A percentile compares a stretch with the other conserved stretches of the same genome.
Conservation (phyloP, 2,113 vertebrate genomes). For the Ptychochromis oligacanthus region DNA sequence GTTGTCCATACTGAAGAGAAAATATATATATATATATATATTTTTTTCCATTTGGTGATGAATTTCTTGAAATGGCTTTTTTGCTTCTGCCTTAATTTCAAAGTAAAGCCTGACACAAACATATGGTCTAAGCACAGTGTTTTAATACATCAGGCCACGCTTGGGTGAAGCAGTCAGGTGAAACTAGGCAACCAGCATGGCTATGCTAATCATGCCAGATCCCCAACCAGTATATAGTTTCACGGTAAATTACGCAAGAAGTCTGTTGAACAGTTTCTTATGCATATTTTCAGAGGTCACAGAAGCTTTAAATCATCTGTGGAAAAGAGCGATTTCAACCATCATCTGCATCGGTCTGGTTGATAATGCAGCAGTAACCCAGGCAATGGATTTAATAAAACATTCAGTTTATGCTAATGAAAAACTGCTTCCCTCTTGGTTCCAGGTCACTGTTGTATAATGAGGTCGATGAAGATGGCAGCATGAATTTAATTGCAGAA, state of each 20-base stretch:
- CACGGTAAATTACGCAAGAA: neutral
- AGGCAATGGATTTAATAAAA: constrained; percentile 48
- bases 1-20: no score
- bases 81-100: neutral
- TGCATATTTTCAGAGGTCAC: neutral
- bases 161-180: neutral
- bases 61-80: neutral
- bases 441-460: constrained; percentile 59
- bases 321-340: neutral
- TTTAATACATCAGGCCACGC: neutral
- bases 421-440: constrained; percentile 32
- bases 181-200: neutral
- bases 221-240: neutral
- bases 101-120: neutral
- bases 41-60: neutral
- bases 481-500: constrained; percentile 41
- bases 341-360: neutral
- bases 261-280: neutral
- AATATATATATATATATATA: no score
- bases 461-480: constrained; percentile 49
- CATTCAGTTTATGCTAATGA: constrained; percentile 48
- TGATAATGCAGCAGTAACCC: constrained; percentile 12
- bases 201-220: neutral
- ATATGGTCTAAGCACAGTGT: neutral
- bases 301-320: constrained; percentile 1